These are phyloP conservation scores for Orestias chungarensis DNA, from an alignment of 2,797 vertebrate genomes.

Conservation along the genomic window DNA sequence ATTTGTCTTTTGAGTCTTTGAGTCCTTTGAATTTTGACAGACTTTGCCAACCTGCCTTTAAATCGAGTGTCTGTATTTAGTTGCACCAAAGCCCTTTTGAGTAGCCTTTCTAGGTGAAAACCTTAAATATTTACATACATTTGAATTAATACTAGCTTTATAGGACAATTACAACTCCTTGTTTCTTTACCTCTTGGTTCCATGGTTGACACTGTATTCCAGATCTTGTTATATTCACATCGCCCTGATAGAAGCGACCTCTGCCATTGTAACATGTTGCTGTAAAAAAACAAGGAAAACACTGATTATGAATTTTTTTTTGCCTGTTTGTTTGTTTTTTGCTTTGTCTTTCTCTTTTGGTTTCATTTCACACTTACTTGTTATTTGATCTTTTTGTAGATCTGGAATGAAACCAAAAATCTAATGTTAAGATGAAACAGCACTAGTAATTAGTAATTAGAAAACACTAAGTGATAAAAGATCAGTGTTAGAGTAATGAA, in stretches of 20 bases:
- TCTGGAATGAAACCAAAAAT: conserved; percentile 74
- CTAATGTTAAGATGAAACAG: not conserved
- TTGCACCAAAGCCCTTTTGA: not conserved
- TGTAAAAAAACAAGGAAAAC: conserved; percentile 53
- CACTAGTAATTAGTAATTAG: not conserved
- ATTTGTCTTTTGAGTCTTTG: no score
- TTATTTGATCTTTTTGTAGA: conserved; percentile 88
- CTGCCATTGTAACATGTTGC: conserved; percentile 85
- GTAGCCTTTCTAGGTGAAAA: not conserved
- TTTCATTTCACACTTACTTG: conserved; percentile 84
- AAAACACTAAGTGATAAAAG: not conserved
- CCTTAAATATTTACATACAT: not conserved
- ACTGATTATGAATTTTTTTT: no score
- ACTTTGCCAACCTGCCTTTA: no score
- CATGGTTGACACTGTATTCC: conserved; percentile 87
- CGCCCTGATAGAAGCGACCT: conserved; percentile 89
- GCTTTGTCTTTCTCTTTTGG: not conserved
- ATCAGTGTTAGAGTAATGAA: not conserved
- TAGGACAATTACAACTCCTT: not conserved
- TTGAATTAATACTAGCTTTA: not conserved
- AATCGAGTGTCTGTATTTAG: no score
- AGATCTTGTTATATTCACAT: conserved; percentile 81
- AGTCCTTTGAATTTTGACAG: no score
- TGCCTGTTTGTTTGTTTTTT: not conserved
- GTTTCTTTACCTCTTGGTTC: conserved; percentile 78